phyloP scores from a whole-genome alignment of 2,888 invertebrate genomes.

The Nasonovia ribisnigri region DNA sequence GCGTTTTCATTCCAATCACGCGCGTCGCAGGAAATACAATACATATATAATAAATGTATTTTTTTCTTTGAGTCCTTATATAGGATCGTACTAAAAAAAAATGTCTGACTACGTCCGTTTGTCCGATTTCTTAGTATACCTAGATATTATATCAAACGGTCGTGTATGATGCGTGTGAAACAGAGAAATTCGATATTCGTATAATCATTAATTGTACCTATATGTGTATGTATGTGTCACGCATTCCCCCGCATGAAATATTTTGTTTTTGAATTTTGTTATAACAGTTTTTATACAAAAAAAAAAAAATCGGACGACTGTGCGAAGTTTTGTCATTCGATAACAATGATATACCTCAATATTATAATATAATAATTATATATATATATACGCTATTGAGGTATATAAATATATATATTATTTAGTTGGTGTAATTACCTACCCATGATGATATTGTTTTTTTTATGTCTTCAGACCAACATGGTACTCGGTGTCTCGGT shows the following conservation, averaged over 20 bases:
- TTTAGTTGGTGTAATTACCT: no score
- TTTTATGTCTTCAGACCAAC: not conserved
- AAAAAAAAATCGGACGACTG: not conserved
- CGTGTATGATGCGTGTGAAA: not conserved
- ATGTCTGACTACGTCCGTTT: constrained; percentile 40
- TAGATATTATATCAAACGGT: constrained; percentile 20
- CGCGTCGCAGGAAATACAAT: constrained; percentile 51
- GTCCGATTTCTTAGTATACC: constrained; percentile 40
- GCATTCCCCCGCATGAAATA: not conserved
- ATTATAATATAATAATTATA: no score
- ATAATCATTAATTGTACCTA: not conserved
- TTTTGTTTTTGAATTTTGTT: not conserved
- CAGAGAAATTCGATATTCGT: constrained; percentile 42
- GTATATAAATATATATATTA: no score
- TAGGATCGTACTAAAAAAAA: not conserved
- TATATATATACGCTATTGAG: no score
- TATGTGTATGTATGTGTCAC: not conserved
- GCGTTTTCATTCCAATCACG: constrained; percentile 60
- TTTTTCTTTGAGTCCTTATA: constrained; percentile 38
- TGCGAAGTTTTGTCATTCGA: not conserved
- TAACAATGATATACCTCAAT: not conserved
- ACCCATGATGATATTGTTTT: not conserved
- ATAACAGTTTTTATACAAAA: not conserved
- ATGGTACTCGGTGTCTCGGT: not conserved
- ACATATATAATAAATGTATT: not conserved